These are phyloP conservation scores for Centruroides sculpturatus DNA, from an alignment of 1,140 invertebrate genomes.

Conservation along the genomic window DNA sequence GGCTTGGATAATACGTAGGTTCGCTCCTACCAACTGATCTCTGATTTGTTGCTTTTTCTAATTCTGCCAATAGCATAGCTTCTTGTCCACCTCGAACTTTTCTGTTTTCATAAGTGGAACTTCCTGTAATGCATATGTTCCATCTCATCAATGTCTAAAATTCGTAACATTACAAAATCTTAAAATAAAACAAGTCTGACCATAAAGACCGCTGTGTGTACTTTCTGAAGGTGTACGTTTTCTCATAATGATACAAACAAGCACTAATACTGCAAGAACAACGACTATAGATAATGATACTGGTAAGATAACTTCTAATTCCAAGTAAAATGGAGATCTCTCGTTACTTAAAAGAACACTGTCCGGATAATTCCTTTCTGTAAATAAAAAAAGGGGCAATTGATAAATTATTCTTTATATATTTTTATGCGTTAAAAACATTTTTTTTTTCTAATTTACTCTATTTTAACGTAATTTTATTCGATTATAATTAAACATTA, in stretches of 20 bases:
- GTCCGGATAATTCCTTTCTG: background rate
- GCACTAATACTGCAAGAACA: slow-evolving; percentile 11
- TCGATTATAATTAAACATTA: too few species aligned
- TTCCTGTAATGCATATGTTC: background rate
- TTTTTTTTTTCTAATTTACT: too few species aligned
- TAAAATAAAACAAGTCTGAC: too few species aligned
- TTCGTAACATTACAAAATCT: too few species aligned
- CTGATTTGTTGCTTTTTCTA: slow-evolving; percentile 11
- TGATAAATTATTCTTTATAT: too few species aligned
- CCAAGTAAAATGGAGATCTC: slow-evolving; percentile 9
- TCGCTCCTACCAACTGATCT: slow-evolving; percentile 3
- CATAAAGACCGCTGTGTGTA: background rate
- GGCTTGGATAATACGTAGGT: slow-evolving; percentile 10
- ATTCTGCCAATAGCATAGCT: slow-evolving; percentile 6
- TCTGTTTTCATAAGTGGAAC: slow-evolving; percentile 7
- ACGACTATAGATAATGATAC: slow-evolving; percentile 11
- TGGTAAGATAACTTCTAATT: slow-evolving; percentile 15
- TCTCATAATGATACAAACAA: slow-evolving; percentile 12
- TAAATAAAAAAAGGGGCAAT: too few species aligned
- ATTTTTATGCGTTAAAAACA: too few species aligned
- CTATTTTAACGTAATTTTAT: too few species aligned
- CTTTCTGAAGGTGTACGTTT: slow-evolving; percentile 8
- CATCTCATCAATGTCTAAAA: background rate
- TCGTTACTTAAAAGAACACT: slow-evolving; percentile 6
- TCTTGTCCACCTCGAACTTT: slow-evolving; percentile 2